phyloP scores from a whole-genome alignment of 1,140 invertebrate species.

The Drosophila varians region DNA sequence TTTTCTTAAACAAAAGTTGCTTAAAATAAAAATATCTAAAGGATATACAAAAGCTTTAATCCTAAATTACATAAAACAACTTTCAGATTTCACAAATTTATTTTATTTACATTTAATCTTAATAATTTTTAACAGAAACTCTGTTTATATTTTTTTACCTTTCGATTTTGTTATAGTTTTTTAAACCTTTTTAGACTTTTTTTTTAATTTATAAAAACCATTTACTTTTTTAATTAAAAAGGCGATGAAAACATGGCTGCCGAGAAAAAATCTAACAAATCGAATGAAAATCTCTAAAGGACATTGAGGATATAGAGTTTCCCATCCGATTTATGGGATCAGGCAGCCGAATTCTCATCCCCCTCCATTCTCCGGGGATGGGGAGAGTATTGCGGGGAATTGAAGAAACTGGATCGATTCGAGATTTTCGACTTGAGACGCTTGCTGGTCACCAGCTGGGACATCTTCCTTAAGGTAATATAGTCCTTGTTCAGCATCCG shows the following conservation, averaged over 20 bases:
- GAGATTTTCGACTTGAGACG: slow-evolving; percentile 32
- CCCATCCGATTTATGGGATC: slow-evolving; percentile 4
- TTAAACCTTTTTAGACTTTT: slow-evolving; percentile 3
- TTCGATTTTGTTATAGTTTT: not conserved
- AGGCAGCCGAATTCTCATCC: not conserved
- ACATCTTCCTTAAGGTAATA: slow-evolving; percentile 62
- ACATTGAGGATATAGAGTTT: not conserved
- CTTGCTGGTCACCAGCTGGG: slow-evolving; percentile 36
- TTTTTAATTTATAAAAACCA: not conserved
- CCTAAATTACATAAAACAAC: not conserved
- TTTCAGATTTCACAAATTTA: too few relatives aligned
- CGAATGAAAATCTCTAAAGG: slow-evolving; percentile 3
- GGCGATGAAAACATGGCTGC: not conserved
- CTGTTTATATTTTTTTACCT: not conserved
- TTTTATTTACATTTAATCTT: not conserved
- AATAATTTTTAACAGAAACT: not conserved
- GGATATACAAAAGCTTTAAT: too few relatives aligned
- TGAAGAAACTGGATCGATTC: slow-evolving; percentile 25
- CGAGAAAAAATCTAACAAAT: not conserved
- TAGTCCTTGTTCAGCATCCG: slow-evolving; percentile 70
- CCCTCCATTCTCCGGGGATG: not conserved
- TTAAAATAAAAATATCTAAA: too few relatives aligned
- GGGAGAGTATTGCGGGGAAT: not conserved
- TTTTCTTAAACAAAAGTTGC: too few relatives aligned
- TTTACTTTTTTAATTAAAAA: slow-evolving; percentile 7